phyloP scores from a whole-genome alignment of 2,888 invertebrate genomes.

The Andricus quercusramuli region DNA sequence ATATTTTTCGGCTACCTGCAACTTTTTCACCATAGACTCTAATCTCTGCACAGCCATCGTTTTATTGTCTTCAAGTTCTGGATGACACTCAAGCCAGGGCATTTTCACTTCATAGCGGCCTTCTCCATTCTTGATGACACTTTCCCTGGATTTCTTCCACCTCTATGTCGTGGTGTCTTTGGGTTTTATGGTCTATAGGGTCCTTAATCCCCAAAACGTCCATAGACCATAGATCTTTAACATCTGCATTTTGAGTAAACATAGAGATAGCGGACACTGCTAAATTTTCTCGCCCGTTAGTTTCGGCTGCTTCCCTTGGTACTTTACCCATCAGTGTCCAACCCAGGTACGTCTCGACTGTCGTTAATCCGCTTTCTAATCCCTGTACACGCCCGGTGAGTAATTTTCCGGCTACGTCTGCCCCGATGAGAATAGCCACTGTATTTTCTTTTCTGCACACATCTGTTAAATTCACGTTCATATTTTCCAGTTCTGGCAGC shows the following conservation, averaged over 20 bases:
- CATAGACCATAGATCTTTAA: constrained; percentile 64
- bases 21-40: constrained; percentile 50
- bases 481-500: constrained; percentile 47
- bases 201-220: constrained; percentile 66
- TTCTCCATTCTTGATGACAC: background rate
- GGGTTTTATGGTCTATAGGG: constrained; percentile 51
- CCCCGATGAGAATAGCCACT: constrained; percentile 59
- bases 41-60: no score
- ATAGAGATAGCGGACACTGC: background rate
- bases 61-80: no score
- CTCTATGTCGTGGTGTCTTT: no score
- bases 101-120: no score
- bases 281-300: background rate
- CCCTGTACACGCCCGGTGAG: constrained; percentile 41
- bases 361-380: constrained; percentile 56
- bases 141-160: no score
- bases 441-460: constrained; percentile 31
- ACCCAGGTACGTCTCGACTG: constrained; percentile 31
- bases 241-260: constrained; percentile 45
- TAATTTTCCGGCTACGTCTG: constrained; percentile 60
- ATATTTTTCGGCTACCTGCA: constrained; percentile 50
- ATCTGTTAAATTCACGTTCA: constrained; percentile 44
- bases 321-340: no score
- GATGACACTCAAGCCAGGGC: no score
- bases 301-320: background rate